Conservation (phyloP, 2,888 invertebrate species). For the Congeria kusceri region DNA sequence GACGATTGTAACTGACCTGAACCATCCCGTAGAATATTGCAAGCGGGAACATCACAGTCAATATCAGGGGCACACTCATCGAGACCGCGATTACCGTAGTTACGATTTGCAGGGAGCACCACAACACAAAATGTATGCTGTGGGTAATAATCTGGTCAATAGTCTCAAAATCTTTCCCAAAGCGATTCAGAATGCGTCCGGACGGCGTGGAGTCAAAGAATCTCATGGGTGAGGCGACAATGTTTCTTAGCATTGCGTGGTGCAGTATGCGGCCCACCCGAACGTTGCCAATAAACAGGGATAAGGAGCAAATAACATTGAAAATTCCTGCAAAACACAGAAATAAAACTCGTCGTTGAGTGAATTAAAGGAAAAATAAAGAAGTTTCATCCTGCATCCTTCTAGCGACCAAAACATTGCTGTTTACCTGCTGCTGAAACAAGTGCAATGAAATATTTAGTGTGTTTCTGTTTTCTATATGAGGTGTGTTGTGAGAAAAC, state of each 20-base stretch:
- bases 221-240: slow-evolving; percentile 77
- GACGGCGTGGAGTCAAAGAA: slow-evolving; percentile 83
- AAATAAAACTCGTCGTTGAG: not conserved
- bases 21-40: slow-evolving; percentile 78
- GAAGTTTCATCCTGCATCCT: no score
- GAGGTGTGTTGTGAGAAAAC: no score
- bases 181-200: slow-evolving; percentile 82
- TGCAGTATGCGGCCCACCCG: slow-evolving; percentile 72
- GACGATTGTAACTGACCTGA: slow-evolving; percentile 82
- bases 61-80: slow-evolving; percentile 77
- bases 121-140: not conserved
- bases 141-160: not conserved
- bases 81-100: slow-evolving; percentile 77
- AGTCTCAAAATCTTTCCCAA: slow-evolving; percentile 80
- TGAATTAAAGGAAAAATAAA: no score
- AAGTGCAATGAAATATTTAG: no score
- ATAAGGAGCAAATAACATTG: slow-evolving; percentile 46
- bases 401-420: no score
- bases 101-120: slow-evolving; percentile 66
- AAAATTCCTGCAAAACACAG: slow-evolving; percentile 56
- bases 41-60: slow-evolving; percentile 77
- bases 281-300: slow-evolving; percentile 65
- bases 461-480: no score
- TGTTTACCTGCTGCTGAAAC: no score
- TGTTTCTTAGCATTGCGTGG: slow-evolving; percentile 66